Evolutionary conservation across 2,797 vertebrate species (phyloP), one percentile per base, ranked within the genome.

Genomic region (Gambelia wislizenii): DNA sequence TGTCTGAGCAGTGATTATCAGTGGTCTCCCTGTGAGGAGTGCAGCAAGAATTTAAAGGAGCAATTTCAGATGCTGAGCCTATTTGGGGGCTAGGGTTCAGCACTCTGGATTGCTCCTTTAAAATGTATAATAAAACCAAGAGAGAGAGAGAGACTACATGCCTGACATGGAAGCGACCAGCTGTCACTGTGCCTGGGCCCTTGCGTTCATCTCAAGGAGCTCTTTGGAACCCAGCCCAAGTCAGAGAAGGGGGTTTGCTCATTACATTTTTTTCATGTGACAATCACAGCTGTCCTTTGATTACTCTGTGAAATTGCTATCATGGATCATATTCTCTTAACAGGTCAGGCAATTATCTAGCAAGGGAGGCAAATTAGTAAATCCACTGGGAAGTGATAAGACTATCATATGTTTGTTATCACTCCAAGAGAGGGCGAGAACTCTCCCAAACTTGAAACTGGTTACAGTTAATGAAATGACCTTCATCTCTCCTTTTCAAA

Each of bases 391-490:
- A 77, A 83, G 47, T 52, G 84, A 54, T 86, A 75, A 82, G 69
- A n/a, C 8, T 64, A 89, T 75, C 33, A 39, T 47, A n/a, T 75
- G 69, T 74, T 85, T 80, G 75, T 82, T 89, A 76, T 85, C 78
- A 54, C 14, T 81, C 64, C 54, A 52, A 75, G 84, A 59, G 49
- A n/a, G 44, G 64, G 67, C 1, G 7, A 89, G 78, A 52, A 44
- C 83, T 56, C 67, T 42, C 56, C n/a, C 69, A n/a, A 81, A 54
- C 78, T 86, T 86, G 47, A 81, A 67, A 81, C 69, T 44, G 44
- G 74, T 54, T 89, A 76, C n/a, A 75, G 76, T 85, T 52, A 85
- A 82, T 82, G 78, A 54, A 75, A 86, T 86, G 78, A 85, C 84
- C 88, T 89, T 89, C 77, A 76, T 52, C 61, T 64, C 44, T 86